Base-by-base conservation (phyloP, 2,888 invertebrate genomes). In the Drosophila lacicola region DNA sequence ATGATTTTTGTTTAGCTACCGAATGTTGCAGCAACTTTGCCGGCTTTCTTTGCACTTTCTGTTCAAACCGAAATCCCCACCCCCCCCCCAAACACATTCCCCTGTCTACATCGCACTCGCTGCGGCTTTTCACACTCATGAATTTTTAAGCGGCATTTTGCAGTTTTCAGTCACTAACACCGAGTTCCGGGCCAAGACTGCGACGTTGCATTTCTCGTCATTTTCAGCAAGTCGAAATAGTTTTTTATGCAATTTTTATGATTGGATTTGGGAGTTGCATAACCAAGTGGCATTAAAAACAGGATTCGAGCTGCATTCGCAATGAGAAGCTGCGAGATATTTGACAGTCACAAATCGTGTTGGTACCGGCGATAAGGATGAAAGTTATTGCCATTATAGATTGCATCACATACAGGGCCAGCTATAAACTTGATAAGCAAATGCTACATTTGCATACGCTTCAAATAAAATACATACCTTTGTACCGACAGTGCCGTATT, bases 181-280 rank as follows among this genome's bases (percentile, higher is more conserved):
- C 70, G 61, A 72, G 72, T 82, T 75, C 82, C 64, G 68, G 76
- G 4, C 62, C 47, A 70, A 69, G 64, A 54, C 64, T 49, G 61
- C 47, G 44, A 53, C 56, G 73, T 44, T 63, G 63, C 74, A 49
- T 55, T 64, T 58, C 47, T 47, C 29, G 39, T 60, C 64, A 68
- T 79, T 65, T 73, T 58, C 65, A 61, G 78, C 82, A 79, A 89
- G 63, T 80, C 65, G 60, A 72, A 82, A 86, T 89, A 82, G 70
- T 89, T 85, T 70, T 75, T 78, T 75, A 82, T 85, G 88, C 90
- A 85, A 88, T 82, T 88, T 85, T 85, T 72, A 88, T 85, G 85
- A 85, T 85, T 89, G 73, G 86, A 82, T 85, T 83, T 70, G 70
- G 69, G 80, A 77, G 62, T 70, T 79, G 70, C 50, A 57, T 41